Percentiles rank a stretch among this genome's conserved stretches.
phyloP scores from a whole-genome alignment of 2,888 invertebrate species.

The Oligia latruncula region DNA sequence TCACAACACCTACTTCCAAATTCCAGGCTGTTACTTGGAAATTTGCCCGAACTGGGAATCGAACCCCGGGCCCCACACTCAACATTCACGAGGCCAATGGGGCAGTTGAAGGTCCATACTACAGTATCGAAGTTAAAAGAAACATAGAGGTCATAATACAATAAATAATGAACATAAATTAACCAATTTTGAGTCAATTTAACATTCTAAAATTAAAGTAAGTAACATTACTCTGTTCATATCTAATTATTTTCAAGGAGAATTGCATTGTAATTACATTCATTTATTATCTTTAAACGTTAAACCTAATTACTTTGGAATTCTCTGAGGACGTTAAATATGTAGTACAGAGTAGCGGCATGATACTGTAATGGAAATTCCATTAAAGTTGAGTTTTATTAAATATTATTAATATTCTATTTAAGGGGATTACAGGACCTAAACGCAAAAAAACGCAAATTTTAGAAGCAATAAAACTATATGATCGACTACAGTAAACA shows the following conservation, averaged over 20 bases:
- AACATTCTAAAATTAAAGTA: not conserved
- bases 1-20: no score
- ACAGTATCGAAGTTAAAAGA: not conserved
- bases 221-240: not conserved
- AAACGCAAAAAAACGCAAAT: no score
- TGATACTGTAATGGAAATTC: slow-evolving; percentile 18
- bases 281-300: slow-evolving; percentile 31
- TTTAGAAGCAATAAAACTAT: no score
- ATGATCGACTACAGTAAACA: no score
- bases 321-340: slow-evolving; percentile 17
- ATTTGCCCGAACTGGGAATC: no score
- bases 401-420: slow-evolving; percentile 11
- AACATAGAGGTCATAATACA: not conserved
- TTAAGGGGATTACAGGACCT: no score
- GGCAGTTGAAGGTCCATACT: not conserved
- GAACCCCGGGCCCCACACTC: no score
- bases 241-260: slow-evolving; percentile 37
- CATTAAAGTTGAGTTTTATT: slow-evolving; percentile 13
- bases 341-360: slow-evolving; percentile 3
- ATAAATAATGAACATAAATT: not conserved
- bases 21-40: no score
- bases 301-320: slow-evolving; percentile 43
- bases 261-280: slow-evolving; percentile 14
- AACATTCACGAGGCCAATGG: no score
- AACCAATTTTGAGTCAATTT: not conserved